A percentile compares a stretch with the other conserved stretches of the same genome.
Conservation (phyloP, 2,113 vertebrate species). For the Tragelaphus imberbis region DNA sequence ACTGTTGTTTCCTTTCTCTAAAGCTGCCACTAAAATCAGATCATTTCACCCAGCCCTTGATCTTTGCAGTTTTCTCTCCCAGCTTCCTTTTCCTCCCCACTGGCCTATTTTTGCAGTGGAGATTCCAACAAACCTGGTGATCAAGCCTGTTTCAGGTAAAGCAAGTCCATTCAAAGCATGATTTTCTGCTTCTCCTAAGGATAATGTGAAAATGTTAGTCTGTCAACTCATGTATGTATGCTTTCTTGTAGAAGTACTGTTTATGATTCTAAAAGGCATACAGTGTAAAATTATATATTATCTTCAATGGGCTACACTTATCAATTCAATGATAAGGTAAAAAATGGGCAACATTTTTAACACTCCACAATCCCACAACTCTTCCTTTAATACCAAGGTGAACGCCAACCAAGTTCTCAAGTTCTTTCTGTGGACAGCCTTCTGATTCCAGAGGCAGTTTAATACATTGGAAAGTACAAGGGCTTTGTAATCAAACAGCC, state of each 20-base stretch:
- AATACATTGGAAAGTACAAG: background rate
- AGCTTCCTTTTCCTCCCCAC: background rate
- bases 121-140: background rate
- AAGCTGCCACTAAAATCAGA: background rate
- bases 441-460: background rate
- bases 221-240: background rate
- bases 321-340: background rate
- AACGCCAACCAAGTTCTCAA: background rate
- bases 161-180: background rate
- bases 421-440: background rate
- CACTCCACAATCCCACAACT: background rate
- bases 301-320: background rate
- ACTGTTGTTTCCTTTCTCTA: background rate
- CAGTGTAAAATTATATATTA: background rate
- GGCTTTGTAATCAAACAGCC: background rate
- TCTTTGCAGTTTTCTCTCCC: background rate
- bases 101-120: background rate
- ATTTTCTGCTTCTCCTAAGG: background rate
- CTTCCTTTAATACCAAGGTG: background rate
- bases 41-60: background rate
- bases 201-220: background rate
- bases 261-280: background rate
- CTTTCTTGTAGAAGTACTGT: background rate
- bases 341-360: background rate
- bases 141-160: background rate